Base-by-base conservation (phyloP, 2,113 vertebrate genomes). In the Isurus oxyrinchus region DNA sequence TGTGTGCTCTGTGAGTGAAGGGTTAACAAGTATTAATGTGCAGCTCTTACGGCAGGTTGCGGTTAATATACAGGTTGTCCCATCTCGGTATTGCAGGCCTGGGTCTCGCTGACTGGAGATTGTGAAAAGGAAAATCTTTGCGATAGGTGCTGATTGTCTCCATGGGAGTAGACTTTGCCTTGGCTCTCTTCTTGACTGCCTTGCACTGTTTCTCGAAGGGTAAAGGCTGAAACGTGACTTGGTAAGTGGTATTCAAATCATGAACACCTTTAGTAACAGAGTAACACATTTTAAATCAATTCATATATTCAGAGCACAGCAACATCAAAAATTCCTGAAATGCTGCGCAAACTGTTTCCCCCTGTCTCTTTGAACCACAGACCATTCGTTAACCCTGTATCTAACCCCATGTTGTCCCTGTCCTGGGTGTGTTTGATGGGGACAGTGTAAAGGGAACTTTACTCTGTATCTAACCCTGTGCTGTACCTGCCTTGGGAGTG, bases 41-140 rank as follows among this genome's bases (percentile, higher is more conserved):
- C 13, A n/a, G 11, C 0, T 63, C 97, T 97, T 96, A 97, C 98
- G 97, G 97, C 96, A 98, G 97, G 49, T 97, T 96, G 25, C 97
- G 97, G 97, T 98, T 98, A 94, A 98, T 97, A n/a, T 96, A 97
- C 0, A 98, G 98, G 97, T 98, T 98, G 97, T 98, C 98, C 3
- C 97, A 97, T 53, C 97, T 97, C 0, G 98, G 98, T 7, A 96
- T 67, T 53, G 97, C 97, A 8, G 97, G 97, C 11, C 97, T 97
- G 96, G 96, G 96, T 96, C 97, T 98, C 96, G 96, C 96, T 14
- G 76, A 96, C 16, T 96, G 96, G 25, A 61, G 96, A 2, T 96
- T 87, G 0, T 96, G 97, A 40, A 95, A 96, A 90, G 97, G 97
- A 96, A 97, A 98, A 96, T 98, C 98, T 0, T 97, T 97, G 96